Percentiles rank a stretch among this genome's conserved stretches.
Evolutionary conservation across 2,113 vertebrate species (phyloP).

Genomic region (Oceanites oceanicus): DNA sequence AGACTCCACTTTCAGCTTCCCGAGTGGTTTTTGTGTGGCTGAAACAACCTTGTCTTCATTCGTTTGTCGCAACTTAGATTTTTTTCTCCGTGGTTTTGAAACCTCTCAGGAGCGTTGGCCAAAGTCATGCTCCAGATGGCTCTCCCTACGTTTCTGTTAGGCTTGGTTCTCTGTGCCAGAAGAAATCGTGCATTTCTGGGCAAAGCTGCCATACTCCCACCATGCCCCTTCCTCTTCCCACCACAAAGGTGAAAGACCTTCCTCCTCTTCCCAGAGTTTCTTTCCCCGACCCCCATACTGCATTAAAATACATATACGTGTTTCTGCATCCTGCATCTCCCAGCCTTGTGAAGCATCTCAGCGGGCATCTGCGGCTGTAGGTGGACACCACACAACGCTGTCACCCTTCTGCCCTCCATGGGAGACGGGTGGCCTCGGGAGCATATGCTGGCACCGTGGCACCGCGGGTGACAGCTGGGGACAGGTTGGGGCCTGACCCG

Average conservation of each 20-base stretch:
- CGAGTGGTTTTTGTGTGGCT: background rate
- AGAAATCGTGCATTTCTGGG: background rate
- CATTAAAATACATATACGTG: rapidly evolving
- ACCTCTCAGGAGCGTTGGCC: background rate
- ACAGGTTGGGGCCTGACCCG: background rate
- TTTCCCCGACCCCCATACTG: background rate
- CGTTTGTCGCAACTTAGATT: rapidly evolving
- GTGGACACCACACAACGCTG: background rate
- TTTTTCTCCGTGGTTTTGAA: background rate
- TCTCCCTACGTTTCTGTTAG: background rate
- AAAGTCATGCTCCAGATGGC: rapidly evolving
- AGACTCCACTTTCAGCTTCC: background rate
- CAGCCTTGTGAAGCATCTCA: background rate
- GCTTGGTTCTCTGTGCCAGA: background rate
- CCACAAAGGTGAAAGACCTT: rapidly evolving
- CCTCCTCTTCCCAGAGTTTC: background rate
- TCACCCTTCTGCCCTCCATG: background rate
- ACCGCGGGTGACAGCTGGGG: rapidly evolving
- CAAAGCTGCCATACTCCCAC: background rate
- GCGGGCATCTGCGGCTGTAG: background rate
- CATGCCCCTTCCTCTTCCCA: background rate
- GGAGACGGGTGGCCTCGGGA: background rate
- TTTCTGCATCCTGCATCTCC: background rate
- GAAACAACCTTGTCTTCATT: background rate
- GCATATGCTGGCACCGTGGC: rapidly evolving